Base-by-base conservation (phyloP, 2,888 invertebrate genomes). In the Pachydiplax longipennis region DNA sequence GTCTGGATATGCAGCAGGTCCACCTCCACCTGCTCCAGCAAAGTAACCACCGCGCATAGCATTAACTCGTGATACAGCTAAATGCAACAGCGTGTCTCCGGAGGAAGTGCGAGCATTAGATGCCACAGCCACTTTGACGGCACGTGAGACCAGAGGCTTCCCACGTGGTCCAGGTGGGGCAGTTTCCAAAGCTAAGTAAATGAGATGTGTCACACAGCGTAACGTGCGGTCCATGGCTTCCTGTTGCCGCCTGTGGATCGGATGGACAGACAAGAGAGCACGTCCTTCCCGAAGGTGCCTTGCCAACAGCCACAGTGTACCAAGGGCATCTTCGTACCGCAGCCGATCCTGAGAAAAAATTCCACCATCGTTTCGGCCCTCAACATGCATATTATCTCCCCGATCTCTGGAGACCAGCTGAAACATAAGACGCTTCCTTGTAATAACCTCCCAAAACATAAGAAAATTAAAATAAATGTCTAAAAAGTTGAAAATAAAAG, bases 51-150 rank as follows among this genome's bases (percentile, higher is more conserved):
- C 97, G 93, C 96, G 96, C 92, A 98, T 96, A 22, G 96, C 96
- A 94, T 97, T 97, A 92, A 96, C 95, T 92, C 96, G 96, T 80
- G 97, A 97, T 91, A 97, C 97, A 93, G 97, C 97, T 92, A 98
- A 95, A 95, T 98, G 98, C 91, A 99, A 95, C 92, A 98, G 95
- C n/a, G 97, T 96, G 94, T 98, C 97, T 91, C 97, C 96, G 22
- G 91, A 96, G 95, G 93, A 96, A 92, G 96, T 96, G 92, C 96
- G 95, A 90, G 97, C 96, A 94, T 97, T 96, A 91, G 95, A 94
- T 90, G 94, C 95, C 48, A 97, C 95, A 90, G 97, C 94, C 92
- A 94, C 93, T 91, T 94, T 94, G 22, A 97, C 95, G 81, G 95
- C 93, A 91, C 94, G 93, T 48, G 93, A 92, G 1, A 95, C 95